phyloP scores from a whole-genome alignment of 1,140 invertebrate genomes.

The Microplitis demolitor region DNA sequence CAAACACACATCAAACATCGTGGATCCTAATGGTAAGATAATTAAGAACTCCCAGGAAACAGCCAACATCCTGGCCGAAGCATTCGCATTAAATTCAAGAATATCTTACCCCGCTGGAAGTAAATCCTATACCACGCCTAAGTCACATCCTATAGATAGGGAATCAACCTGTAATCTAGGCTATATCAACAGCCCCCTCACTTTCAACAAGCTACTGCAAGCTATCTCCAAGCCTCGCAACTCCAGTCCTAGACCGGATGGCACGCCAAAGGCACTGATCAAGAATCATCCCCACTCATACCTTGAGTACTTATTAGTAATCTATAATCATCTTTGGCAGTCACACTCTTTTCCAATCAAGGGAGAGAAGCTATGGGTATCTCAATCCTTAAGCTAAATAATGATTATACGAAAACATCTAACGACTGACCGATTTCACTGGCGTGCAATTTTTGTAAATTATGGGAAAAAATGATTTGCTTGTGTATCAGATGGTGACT shows the following conservation, averaged over 20 bases:
- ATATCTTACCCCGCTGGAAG: constrained; percentile 28
- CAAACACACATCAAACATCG: neutral
- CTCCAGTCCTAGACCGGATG: neutral
- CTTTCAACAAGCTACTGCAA: neutral
- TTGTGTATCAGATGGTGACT: constrained; percentile 21
- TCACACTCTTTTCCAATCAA: neutral
- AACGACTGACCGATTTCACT: neutral
- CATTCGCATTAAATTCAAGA: constrained; percentile 37
- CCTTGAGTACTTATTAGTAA: neutral
- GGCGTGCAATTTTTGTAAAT: neutral
- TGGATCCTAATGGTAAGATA: neutral
- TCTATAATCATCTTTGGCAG: neutral
- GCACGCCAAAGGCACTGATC: neutral
- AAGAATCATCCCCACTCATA: neutral
- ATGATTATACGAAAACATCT: neutral
- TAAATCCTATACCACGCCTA: neutral
- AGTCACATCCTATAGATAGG: no score
- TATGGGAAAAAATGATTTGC: constrained; percentile 13
- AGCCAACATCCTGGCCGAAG: constrained; percentile 32
- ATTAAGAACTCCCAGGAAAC: constrained; percentile 24
- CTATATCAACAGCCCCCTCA: neutral
- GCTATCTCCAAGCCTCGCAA: neutral
- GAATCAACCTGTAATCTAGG: neutral
- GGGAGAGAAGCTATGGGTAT: neutral
- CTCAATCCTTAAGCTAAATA: neutral